Conservation (phyloP, 2,113 vertebrate genomes). For the Mola mola region DNA sequence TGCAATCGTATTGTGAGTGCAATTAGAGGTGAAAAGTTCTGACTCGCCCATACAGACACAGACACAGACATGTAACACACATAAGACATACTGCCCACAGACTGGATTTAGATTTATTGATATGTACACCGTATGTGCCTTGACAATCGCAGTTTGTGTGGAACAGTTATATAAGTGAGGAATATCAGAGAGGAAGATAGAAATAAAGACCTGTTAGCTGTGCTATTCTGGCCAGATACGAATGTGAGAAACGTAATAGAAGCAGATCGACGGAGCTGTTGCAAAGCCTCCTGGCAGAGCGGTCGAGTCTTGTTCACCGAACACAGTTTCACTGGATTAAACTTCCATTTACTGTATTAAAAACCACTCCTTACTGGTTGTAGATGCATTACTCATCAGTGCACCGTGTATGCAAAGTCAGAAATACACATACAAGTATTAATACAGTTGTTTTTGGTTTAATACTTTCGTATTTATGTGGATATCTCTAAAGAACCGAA, state of each 20-base stretch:
- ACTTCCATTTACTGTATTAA: no score
- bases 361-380: no score
- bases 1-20: no score
- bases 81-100: conserved; percentile 8
- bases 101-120: neutral
- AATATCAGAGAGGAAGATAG: conserved; percentile 36
- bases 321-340: conserved; percentile 11
- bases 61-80: conserved; percentile 7
- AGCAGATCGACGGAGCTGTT: conserved; percentile 48
- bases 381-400: no score
- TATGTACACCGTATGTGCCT: conserved; percentile 15
- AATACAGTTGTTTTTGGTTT: no score
- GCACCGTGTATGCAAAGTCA: no score
- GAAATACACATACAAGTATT: no score
- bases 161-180: conserved; percentile 68
- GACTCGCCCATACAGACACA: no score
- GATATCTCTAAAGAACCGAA: no score
- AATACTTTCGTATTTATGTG: no score
- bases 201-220: conserved; percentile 57
- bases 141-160: conserved; percentile 25
- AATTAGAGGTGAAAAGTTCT: no score
- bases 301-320: conserved; percentile 12
- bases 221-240: conserved; percentile 71
- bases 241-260: conserved; percentile 65
- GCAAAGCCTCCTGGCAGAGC: conserved; percentile 54